Percentiles rank a stretch among this genome's conserved stretches.
These are phyloP conservation scores for Papilio helenus DNA, from an alignment of 1,140 invertebrate species.

Conservation along the genomic window DNA sequence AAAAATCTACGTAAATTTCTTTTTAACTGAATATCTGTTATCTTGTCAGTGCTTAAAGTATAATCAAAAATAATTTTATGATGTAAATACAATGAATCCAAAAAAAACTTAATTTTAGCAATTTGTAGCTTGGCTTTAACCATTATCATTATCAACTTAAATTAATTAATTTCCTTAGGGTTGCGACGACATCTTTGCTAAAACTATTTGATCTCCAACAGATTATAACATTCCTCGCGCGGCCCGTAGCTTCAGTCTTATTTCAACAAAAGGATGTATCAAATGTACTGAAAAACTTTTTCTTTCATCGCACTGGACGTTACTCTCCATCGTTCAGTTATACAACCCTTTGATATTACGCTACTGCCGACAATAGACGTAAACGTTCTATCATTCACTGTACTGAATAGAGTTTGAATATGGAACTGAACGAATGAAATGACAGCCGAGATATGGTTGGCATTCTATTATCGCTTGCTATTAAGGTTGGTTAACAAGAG, in stretches of 20 bases:
- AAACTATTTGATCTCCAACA: conserved; percentile 33
- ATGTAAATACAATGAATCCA: too few relatives aligned
- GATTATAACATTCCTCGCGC: conserved; percentile 26
- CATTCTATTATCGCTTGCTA: too few relatives aligned
- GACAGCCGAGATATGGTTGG: not conserved
- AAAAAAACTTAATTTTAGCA: too few relatives aligned
- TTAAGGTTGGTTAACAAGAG: too few relatives aligned
- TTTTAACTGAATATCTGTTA: too few relatives aligned
- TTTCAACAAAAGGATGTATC: not conserved
- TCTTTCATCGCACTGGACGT: too few relatives aligned
- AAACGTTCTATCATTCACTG: not conserved
- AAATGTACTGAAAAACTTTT: not conserved
- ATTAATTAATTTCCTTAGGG: not conserved
- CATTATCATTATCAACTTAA: too few relatives aligned
- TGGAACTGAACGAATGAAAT: conserved; percentile 6
- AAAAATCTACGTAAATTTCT: too few relatives aligned
- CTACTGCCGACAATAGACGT: not conserved
- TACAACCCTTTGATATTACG: not conserved
- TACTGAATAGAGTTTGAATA: not conserved
- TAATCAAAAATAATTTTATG: too few relatives aligned
- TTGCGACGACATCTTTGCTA: not conserved
- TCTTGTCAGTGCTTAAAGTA: too few relatives aligned
- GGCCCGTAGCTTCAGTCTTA: conserved; percentile 15
- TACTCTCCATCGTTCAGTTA: not conserved
- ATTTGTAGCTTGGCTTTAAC: too few relatives aligned